Evolutionary conservation across 1,140 invertebrate species (phyloP).

Genomic region (Hyposmocoma kahamanoa): DNA sequence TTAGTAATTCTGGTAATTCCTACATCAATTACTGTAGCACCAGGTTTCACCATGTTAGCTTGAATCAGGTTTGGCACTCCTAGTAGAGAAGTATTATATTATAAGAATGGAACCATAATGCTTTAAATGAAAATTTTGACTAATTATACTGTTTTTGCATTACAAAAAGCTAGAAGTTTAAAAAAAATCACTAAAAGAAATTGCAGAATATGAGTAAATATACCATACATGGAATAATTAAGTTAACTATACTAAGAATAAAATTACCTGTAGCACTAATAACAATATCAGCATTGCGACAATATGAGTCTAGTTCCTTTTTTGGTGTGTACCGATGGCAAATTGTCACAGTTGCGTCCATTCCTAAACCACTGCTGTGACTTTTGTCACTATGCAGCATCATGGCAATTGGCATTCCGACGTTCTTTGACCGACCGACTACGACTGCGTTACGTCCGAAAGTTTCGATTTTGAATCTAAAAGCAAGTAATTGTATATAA

Average conservation of each 20-base stretch:
- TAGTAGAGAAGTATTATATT: no score
- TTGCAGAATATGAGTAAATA: no score
- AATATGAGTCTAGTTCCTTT: slow-evolving; percentile 80
- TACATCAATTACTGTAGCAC: slow-evolving; percentile 91
- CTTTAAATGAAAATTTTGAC: no score
- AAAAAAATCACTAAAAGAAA: no score
- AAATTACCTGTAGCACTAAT: slow-evolving; percentile 82
- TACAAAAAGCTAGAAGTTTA: no score
- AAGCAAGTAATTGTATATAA: no score
- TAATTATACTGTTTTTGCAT: no score
- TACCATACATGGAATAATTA: no score
- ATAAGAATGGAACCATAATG: no score
- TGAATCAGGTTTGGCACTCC: slow-evolving; percentile 87
- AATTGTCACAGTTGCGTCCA: slow-evolving; percentile 90
- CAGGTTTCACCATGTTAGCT: slow-evolving; percentile 90
- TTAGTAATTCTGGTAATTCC: slow-evolving; percentile 85
- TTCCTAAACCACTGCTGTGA: slow-evolving; percentile 74
- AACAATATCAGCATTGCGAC: slow-evolving; percentile 86
- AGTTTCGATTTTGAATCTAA: slow-evolving; percentile 82
- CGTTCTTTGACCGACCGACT: slow-evolving; percentile 91
- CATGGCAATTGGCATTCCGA: slow-evolving; percentile 90
- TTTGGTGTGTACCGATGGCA: slow-evolving; percentile 90
- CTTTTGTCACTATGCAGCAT: slow-evolving; percentile 85
- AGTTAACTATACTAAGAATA: slow-evolving; percentile 4
- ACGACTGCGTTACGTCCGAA: slow-evolving; percentile 91